Percentiles rank a stretch among this genome's conserved stretches.
Evolutionary conservation across 2,797 vertebrate species (phyloP).

Genomic region (Acipenser ruthenus): DNA sequence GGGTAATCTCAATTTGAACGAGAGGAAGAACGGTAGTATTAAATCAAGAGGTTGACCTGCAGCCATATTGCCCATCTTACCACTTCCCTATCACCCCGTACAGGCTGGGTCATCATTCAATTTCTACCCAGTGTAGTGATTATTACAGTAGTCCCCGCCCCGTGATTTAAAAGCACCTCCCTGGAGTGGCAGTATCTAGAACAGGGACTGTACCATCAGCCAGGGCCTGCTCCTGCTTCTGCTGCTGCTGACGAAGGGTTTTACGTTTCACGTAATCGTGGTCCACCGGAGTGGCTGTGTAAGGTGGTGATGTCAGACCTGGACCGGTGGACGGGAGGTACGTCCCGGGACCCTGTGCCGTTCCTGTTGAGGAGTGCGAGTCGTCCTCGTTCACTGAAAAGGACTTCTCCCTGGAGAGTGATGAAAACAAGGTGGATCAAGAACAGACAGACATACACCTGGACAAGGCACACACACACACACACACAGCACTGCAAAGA

Average conservation of each 20-base stretch:
- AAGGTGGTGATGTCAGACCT: conserved; percentile 98
- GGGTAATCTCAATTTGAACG: too few relatives aligned
- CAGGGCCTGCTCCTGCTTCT: conserved; percentile 66
- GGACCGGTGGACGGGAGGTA: conserved; percentile 78
- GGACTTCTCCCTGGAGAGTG: conserved; percentile 74
- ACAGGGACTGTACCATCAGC: conserved; percentile 98
- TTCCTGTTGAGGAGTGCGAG: conserved; percentile 79
- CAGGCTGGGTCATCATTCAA: conserved; percentile 29
- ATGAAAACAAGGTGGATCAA: not conserved
- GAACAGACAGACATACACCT: not conserved
- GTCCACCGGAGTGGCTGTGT: conserved; percentile 96
- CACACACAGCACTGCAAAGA: too few relatives aligned
- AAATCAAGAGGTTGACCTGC: conserved; percentile 24
- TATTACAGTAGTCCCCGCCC: conserved; percentile 30
- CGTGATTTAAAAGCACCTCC: conserved; percentile 62
- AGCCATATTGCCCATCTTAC: conserved; percentile 85
- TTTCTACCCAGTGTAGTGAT: conserved; percentile 39
- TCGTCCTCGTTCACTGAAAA: conserved; percentile 80
- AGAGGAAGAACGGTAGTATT: too few relatives aligned
- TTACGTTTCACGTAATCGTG: conserved; percentile 99
- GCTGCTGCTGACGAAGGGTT: conserved; percentile 81
- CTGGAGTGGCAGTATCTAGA: conserved; percentile 76
- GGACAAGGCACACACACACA: conserved; percentile 18
- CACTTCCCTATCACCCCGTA: conserved; percentile 74
- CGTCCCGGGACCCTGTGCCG: conserved; percentile 61